Base-by-base conservation (phyloP, 1,140 invertebrate genomes). In the Hermetia illucens region DNA sequence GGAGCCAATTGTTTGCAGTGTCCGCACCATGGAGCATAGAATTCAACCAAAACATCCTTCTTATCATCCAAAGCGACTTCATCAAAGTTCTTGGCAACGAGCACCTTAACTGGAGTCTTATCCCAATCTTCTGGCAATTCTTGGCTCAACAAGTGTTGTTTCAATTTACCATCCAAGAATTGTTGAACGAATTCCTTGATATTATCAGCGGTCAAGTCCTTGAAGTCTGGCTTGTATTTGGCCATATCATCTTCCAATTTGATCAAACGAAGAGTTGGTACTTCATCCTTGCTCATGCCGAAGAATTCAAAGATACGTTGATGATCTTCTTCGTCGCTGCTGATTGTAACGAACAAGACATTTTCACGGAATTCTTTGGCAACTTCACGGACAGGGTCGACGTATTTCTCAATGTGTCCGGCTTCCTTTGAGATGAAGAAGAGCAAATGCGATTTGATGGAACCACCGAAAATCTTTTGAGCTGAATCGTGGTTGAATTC, bases 271-370 rank as follows among this genome's bases (percentile, higher is more conserved):
- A 95, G 83, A 8, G 85, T 75, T 10, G 96, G 95, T 9, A 89
- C 74, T 53, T 97, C 86, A 15, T 83, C 78, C 51, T 84, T 83
- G 64, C 88, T 91, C 74, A 98, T 82, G 46, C 95, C 95, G 62
- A 99, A 99, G 86, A 95, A 98, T 67, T 98, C 95, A 50, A 98
- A 71, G 56, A 99, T 98, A 55, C 93, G 78, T 46, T 82, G 77
- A 61, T 98, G 94, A 55, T 98, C 95, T 60, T 91, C 82, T 61
- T 96, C 87, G 54, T 90, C 88, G 29, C 84, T 78, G 63, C 98
- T 82, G 56, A 99, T 92, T 39, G 83, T 88, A 9, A 99, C 93
- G 52, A 96, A 95, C 40, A 98, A 72, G 61, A 92, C 83, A 65
- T 88, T 78, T 55, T 85, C 86, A 59, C 82, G 85, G 75, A 85